Evolutionary conservation across 2,113 vertebrate species (phyloP).

Genomic region (Phalacrocorax aristotelis): DNA sequence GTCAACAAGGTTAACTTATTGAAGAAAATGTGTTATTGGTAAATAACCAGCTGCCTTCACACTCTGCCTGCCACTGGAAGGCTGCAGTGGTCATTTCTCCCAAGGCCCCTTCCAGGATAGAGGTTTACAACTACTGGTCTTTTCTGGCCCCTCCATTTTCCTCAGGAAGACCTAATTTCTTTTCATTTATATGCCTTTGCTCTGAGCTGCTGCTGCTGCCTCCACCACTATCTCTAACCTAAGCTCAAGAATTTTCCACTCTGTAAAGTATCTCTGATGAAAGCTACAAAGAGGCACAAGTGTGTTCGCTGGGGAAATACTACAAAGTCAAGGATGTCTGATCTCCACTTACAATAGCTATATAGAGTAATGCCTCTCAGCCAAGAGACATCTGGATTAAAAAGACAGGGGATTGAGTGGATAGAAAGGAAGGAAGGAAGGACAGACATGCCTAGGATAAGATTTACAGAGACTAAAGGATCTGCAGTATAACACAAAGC

Average conservation of each 20-base stretch:
- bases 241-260: not conserved
- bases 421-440: not conserved
- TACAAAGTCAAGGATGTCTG: not conserved
- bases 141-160: not conserved
- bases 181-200: not conserved
- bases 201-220: not conserved
- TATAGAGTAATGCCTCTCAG: not conserved
- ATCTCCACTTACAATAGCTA: not conserved
- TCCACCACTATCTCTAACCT: not conserved
- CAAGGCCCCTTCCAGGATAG: not conserved
- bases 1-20: not conserved
- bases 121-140: not conserved
- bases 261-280: not conserved
- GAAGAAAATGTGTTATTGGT: not conserved
- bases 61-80: not conserved
- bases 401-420: rapidly evolving
- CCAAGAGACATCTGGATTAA: not conserved
- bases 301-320: not conserved
- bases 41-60: not conserved
- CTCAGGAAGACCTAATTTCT: not conserved
- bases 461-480: not conserved
- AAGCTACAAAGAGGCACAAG: not conserved
- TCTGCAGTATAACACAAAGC: not conserved
- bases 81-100: not conserved
- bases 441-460: not conserved